A percentile compares a stretch with the other conserved stretches of the same genome.
Conservation (phyloP, 2,888 invertebrate genomes). For the Agrilus mali region DNA sequence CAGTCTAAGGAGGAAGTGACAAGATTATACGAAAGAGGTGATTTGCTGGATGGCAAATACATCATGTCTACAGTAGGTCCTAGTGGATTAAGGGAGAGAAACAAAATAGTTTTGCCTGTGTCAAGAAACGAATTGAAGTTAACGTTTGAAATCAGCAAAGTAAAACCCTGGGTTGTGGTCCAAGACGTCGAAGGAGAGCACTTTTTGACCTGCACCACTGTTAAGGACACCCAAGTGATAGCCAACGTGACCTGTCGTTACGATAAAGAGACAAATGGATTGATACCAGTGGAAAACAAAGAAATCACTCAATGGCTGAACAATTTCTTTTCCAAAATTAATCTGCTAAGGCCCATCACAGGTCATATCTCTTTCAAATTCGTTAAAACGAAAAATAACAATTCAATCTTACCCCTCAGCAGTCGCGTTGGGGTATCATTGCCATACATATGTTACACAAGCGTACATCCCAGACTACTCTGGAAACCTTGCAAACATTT, state of each 20-base stretch:
- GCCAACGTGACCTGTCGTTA: slow-evolving; percentile 71
- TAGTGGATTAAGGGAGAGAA: slow-evolving; percentile 58
- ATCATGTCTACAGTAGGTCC: slow-evolving; percentile 65
- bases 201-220: slow-evolving; percentile 69
- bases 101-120: slow-evolving; percentile 56
- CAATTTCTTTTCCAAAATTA: slow-evolving; percentile 53
- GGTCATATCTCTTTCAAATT: slow-evolving; percentile 72
- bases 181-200: slow-evolving; percentile 65
- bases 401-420: slow-evolving; percentile 48
- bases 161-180: slow-evolving; percentile 66
- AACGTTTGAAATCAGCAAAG: slow-evolving; percentile 57
- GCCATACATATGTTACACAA: slow-evolving; percentile 68
- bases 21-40: slow-evolving; percentile 53
- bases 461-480: slow-evolving; percentile 50
- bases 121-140: slow-evolving; percentile 51
- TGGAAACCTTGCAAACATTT: slow-evolving; percentile 53
- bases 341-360: slow-evolving; percentile 52
- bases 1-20: slow-evolving; percentile 55
- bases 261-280: slow-evolving; percentile 50
- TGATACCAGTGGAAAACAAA: slow-evolving; percentile 54
- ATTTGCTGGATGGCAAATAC: slow-evolving; percentile 46
- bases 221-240: slow-evolving; percentile 64
- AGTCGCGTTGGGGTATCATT: slow-evolving; percentile 67
- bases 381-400: slow-evolving; percentile 46
- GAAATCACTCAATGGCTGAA: slow-evolving; percentile 63